Conservation (phyloP, 2,113 vertebrate species). For the Merops nubicus region DNA sequence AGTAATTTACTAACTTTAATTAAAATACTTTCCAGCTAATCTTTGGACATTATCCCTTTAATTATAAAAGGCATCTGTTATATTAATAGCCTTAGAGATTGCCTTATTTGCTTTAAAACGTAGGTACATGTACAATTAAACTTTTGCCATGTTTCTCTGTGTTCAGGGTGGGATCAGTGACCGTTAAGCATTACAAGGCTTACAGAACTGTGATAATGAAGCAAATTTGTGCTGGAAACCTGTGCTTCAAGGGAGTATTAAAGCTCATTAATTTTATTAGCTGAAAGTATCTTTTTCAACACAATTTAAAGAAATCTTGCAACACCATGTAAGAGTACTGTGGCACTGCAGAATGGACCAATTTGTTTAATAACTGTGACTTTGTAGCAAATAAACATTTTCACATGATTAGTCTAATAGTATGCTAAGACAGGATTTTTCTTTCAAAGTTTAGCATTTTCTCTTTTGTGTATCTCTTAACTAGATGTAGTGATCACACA, state of each 20-base stretch:
- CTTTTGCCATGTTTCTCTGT: constrained; percentile 49
- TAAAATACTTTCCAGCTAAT: constrained; percentile 66
- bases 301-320: constrained; percentile 25
- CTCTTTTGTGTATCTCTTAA: constrained; percentile 6
- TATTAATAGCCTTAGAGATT: constrained; percentile 51
- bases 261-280: constrained; percentile 71
- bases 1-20: constrained; percentile 66
- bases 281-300: constrained; percentile 39
- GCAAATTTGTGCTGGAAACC: constrained; percentile 49
- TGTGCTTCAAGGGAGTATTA: constrained; percentile 57
- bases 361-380: constrained; percentile 56
- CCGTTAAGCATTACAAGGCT: constrained; percentile 49
- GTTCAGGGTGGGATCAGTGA: constrained; percentile 45
- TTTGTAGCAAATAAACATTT: constrained; percentile 60
- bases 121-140: constrained; percentile 69
- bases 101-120: constrained; percentile 68
- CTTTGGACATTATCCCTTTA: constrained; percentile 65
- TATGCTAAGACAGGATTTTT: constrained; percentile 13
- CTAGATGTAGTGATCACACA: background rate
- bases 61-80: constrained; percentile 60
- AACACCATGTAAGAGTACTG: background rate
- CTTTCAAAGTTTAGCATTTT: background rate
- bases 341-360: constrained; percentile 8
- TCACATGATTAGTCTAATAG: constrained; percentile 46
- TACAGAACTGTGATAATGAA: constrained; percentile 64